Base-by-base conservation (phyloP, 2,113 vertebrate species). In the Tupaia chinensis region DNA sequence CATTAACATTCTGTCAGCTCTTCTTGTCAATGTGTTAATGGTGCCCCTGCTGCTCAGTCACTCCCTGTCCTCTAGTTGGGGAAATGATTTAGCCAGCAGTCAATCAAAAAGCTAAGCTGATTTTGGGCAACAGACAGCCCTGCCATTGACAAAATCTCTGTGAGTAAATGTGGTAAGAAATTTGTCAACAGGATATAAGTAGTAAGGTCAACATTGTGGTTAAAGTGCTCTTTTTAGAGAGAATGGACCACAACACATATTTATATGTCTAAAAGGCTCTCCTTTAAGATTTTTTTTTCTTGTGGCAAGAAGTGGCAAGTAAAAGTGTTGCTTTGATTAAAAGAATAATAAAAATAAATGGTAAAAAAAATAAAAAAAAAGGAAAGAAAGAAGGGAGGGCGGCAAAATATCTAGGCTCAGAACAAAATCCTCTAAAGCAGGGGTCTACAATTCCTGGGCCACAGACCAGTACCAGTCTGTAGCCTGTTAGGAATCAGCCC, bases 1-100 rank as follows among this genome's bases (percentile, higher is more conserved):
- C 96, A 97, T 98, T 97, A 97, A 96, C 94, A 92, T 94, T 83
- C 79, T 93, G 96, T 93, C 94, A 97, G 94, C 90, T 78, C 87
- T 93, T 84, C 34, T 3, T 78, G 84, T 95, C 97, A 97, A 23
- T 63, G 78, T 93, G 96, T 94, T 97, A 97, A 94, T 87, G 90
- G 97, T 84, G 78, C 32, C 87, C 95, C 96, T 95, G 95, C 96
- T 97, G 97, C 93, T 97, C 97, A 96, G 93, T 54, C 95, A 96
- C 76, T 96, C 87, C 5, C 60, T 82, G 56, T 89, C 81, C 96
- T 96, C 89, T 44, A 89, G 58, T 88, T 65, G 25, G 84, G 54
- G 61, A 85, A 96, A 89, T 82, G 7, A 87, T 91, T 97, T 97
- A 91, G 78, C 73, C 68, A 84, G 81, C 82, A 98, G 94, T 87